Percentiles rank a stretch among this genome's conserved stretches.
These are phyloP conservation scores for Drosophila eohydei DNA, from an alignment of 2,888 invertebrate species.

Conservation along the genomic window DNA sequence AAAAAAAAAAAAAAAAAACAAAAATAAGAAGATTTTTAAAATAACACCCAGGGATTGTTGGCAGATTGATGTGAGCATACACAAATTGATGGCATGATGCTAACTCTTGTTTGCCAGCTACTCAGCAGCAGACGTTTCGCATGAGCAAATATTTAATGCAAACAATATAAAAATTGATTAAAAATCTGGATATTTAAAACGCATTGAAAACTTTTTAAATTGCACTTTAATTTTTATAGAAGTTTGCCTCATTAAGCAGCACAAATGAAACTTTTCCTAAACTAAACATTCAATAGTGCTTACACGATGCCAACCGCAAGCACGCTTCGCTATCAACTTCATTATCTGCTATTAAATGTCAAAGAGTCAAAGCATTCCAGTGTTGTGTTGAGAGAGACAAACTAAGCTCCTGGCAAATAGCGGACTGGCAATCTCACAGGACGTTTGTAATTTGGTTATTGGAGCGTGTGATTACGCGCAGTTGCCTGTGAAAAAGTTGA, in stretches of 20 bases:
- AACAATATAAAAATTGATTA: not conserved
- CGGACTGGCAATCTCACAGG: conserved; percentile 11
- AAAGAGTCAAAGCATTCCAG: conserved; percentile 43
- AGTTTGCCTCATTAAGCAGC: not conserved
- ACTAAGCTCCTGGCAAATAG: conserved; percentile 14
- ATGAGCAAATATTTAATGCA: not conserved
- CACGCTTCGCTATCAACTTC: conserved; percentile 13
- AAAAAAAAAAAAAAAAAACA: conserved; percentile 23
- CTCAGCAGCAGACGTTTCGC: not conserved
- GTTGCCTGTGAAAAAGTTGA: conserved; percentile 37
- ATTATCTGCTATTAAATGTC: conserved; percentile 54
- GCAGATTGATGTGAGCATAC: conserved; percentile 40
- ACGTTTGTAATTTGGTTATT: conserved; percentile 60
- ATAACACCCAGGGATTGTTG: conserved; percentile 41
- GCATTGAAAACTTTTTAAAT: not conserved
- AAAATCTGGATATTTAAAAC: not conserved
- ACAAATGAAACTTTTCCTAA: not conserved
- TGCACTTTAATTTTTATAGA: too few species aligned
- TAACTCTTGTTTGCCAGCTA: not conserved
- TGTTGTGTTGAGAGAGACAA: conserved; percentile 9
- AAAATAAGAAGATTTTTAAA: conserved; percentile 38
- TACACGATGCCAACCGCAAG: conserved; percentile 10
- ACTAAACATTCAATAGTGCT: not conserved
- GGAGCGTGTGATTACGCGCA: conserved; percentile 54
- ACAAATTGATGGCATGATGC: conserved; percentile 22